These are phyloP conservation scores for Sebastolobus altivelis DNA, from an alignment of 2,797 vertebrate species.

Conservation along the genomic window DNA sequence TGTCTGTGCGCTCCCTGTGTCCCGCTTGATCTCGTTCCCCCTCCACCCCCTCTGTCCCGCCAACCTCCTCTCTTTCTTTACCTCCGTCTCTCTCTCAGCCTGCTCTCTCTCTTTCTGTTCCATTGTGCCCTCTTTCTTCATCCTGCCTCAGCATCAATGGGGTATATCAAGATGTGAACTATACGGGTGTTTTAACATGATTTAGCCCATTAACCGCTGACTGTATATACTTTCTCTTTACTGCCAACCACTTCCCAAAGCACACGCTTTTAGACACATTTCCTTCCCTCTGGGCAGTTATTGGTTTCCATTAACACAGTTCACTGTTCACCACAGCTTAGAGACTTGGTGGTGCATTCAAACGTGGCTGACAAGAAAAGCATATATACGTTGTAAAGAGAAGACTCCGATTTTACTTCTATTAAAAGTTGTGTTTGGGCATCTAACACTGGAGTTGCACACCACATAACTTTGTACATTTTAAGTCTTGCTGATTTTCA, in stretches of 20 bases:
- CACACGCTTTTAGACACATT: background rate
- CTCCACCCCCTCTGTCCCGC: conserved; percentile 45
- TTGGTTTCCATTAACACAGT: conserved; percentile 11
- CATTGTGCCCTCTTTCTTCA: background rate
- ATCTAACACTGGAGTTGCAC: no score
- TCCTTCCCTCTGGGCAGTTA: background rate
- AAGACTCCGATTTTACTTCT: background rate
- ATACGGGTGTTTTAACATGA: conserved; percentile 2
- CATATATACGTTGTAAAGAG: background rate
- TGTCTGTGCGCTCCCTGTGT: conserved; percentile 59
- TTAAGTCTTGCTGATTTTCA: background rate
- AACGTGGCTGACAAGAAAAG: background rate
- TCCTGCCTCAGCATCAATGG: conserved; percentile 9
- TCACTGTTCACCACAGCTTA: background rate
- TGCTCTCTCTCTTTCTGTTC: conserved; percentile 21
- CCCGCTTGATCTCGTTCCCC: conserved; percentile 75
- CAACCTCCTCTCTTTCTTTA: conserved; percentile 32
- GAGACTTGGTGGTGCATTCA: background rate
- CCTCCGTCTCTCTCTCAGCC: conserved; percentile 4
- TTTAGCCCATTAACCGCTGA: conserved; percentile 38
- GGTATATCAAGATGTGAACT: background rate
- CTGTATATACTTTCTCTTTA: conserved; percentile 21
- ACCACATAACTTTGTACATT: background rate
- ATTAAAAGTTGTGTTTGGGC: background rate
- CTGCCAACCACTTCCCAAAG: conserved; percentile 15